Conservation (phyloP, 2,113 vertebrate species). For the Corythaeola cristata region DNA sequence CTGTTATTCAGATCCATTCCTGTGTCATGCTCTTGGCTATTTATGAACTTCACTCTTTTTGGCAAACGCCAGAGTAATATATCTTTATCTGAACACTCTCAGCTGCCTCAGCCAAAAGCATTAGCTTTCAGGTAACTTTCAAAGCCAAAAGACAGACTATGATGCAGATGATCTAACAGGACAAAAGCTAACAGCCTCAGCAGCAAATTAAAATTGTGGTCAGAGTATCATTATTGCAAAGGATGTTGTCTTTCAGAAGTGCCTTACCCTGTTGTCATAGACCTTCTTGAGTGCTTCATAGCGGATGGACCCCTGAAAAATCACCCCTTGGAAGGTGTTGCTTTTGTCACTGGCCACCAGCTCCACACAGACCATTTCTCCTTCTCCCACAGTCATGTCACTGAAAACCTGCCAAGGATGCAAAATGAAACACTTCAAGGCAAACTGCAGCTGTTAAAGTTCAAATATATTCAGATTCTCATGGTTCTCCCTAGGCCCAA, state of each 20-base stretch:
- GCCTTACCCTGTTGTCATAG: conserved; percentile 94
- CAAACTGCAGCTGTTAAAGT: not conserved
- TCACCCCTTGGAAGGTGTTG: conserved; percentile 95
- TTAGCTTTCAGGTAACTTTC: not conserved
- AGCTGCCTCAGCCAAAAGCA: not conserved
- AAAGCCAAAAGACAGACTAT: not conserved
- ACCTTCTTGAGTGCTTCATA: conserved; percentile 98
- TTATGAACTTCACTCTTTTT: not conserved
- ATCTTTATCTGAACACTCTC: not conserved
- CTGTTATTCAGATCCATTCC: not conserved
- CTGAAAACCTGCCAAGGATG: conserved; percentile 85
- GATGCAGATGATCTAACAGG: not conserved
- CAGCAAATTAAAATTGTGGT: not conserved
- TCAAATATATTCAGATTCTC: not conserved
- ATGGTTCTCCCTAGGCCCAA: not conserved
- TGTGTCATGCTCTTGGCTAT: not conserved
- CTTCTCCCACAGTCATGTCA: conserved; percentile 97
- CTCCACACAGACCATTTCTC: conserved; percentile 99
- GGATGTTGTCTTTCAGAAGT: not conserved
- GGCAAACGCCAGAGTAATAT: not conserved
- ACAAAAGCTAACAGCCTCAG: not conserved
- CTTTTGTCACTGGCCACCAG: conserved; percentile 96
- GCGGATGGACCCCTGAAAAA: conserved; percentile 98
- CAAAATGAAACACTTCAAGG: not conserved
- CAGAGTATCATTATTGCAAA: not conserved